Percentiles rank a stretch among this genome's conserved stretches.
Conservation (phyloP, 2,888 invertebrate species). For the Orchesellides sinensis region DNA sequence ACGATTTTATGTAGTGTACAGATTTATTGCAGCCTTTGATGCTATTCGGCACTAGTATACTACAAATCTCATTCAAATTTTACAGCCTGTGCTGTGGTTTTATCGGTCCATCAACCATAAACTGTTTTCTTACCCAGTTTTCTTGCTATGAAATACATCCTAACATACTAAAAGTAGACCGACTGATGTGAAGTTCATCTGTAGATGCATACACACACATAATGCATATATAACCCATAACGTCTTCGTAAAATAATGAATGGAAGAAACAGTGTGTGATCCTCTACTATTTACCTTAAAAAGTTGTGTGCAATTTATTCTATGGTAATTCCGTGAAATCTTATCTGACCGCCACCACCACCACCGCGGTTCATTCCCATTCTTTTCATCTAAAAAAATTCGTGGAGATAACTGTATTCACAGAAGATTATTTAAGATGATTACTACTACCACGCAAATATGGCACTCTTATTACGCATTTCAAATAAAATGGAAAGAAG, state of each 20-base stretch:
- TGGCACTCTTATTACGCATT: constrained; percentile 1
- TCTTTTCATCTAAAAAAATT: not conserved
- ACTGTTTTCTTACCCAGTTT: not conserved
- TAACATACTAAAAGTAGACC: too few species aligned
- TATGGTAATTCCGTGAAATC: constrained; percentile 23
- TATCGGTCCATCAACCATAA: constrained; percentile 7
- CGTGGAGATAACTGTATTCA: not conserved
- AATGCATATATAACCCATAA: not conserved
- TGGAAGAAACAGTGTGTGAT: not conserved
- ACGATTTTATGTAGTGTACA: too few species aligned
- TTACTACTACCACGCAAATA: constrained; percentile 26
- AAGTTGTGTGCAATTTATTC: constrained; percentile 5
- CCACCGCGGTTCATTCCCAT: not conserved
- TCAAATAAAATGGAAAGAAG: constrained; percentile 1
- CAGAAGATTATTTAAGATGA: constrained; percentile 22
- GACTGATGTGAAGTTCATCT: too few species aligned
- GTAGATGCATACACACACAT: not conserved
- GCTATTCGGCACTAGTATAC: too few species aligned
- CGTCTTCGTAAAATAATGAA: not conserved
- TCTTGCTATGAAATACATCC: too few species aligned
- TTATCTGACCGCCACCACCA: constrained; percentile 26
- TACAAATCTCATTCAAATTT: constrained; percentile 9
- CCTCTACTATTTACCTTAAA: constrained; percentile 28
- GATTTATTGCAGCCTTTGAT: not conserved
- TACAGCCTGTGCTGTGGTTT: not conserved